These are phyloP conservation scores for human DNA, from an alignment of 2,113 vertebrate species.

Conservation along the genomic window GRCh38 chr7:55346001-55346500, in stretches of 20 bases:
- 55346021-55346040: neutral
- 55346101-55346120: neutral
- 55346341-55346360: neutral
- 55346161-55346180: neutral
- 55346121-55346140: neutral
- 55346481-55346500: neutral
- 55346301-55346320: neutral
- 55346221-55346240: neutral
- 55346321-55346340: neutral
- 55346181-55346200: neutral
- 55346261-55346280: neutral
- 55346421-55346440: neutral
- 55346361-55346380: neutral
- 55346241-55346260: neutral
- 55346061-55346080: neutral
- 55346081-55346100: neutral
- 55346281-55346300: neutral
- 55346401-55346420: neutral
- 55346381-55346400: neutral
- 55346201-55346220: neutral
- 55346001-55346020: neutral
- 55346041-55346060: neutral
- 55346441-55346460: neutral
- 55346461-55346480: neutral
- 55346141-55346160: neutral